Conservation (phyloP, 1,140 invertebrate species). For the Orius laevigatus region DNA sequence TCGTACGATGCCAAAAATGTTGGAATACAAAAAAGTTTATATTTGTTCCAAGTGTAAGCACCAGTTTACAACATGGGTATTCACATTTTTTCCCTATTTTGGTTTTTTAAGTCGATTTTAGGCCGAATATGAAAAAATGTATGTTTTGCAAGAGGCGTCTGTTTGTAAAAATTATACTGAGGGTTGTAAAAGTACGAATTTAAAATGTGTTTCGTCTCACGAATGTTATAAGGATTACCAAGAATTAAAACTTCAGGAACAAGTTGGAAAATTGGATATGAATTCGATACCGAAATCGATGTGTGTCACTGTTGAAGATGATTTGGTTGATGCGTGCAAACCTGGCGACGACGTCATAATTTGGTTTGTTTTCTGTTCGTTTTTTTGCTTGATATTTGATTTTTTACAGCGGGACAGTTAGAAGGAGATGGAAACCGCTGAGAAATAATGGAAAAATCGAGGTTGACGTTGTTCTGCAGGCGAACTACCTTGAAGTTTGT, state of each 20-base stretch:
- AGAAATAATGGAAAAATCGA: slow-evolving; percentile 39
- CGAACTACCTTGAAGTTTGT: slow-evolving; percentile 55
- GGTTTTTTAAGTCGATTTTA: slow-evolving; percentile 19
- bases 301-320: slow-evolving; percentile 67
- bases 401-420: slow-evolving; percentile 49
- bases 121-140: slow-evolving; percentile 47
- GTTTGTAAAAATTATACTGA: slow-evolving; percentile 40
- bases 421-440: slow-evolving; percentile 51
- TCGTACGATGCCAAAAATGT: slow-evolving; percentile 53
- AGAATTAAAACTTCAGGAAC: slow-evolving; percentile 77
- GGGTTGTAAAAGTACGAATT: slow-evolving; percentile 35
- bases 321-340: slow-evolving; percentile 72
- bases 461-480: slow-evolving; percentile 52
- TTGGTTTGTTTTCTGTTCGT: slow-evolving; percentile 36
- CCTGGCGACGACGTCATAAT: slow-evolving; percentile 76
- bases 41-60: slow-evolving; percentile 64
- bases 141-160: slow-evolving; percentile 38
- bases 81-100: background rate
- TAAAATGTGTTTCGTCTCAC: slow-evolving; percentile 35
- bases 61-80: slow-evolving; percentile 43
- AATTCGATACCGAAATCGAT: slow-evolving; percentile 60
- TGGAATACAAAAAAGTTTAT: slow-evolving; percentile 57
- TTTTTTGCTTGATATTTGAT: slow-evolving; percentile 3
- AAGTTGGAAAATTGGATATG: slow-evolving; percentile 48
- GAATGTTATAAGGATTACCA: slow-evolving; percentile 69